Percentiles rank a stretch among this genome's conserved stretches.
Conservation (phyloP, 2,113 vertebrate genomes). For the Pygoscelis antarcticus region DNA sequence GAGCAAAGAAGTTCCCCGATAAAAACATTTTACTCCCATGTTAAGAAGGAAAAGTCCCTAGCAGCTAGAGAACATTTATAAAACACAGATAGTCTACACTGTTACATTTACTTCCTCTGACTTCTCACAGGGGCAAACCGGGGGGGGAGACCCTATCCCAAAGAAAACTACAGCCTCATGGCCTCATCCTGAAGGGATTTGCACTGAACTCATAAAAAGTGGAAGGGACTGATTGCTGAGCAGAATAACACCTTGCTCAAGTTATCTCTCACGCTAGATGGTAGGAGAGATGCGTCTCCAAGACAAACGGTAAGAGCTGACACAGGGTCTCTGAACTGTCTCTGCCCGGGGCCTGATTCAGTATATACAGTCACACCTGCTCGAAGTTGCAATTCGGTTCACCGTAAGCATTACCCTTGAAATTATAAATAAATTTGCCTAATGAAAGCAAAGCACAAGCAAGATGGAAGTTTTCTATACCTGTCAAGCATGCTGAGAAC, state of each 20-base stretch:
- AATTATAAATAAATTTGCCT: not conserved
- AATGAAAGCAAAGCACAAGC: not conserved
- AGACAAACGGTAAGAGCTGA: not conserved
- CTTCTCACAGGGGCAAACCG: not conserved
- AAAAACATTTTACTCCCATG: not conserved
- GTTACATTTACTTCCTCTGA: not conserved
- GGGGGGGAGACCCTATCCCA: not conserved
- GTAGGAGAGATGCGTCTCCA: not conserved
- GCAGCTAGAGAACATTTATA: not conserved
- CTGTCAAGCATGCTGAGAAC: not conserved
- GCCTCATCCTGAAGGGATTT: not conserved
- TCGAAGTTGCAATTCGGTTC: not conserved
- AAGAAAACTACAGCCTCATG: not conserved
- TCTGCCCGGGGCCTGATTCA: not conserved
- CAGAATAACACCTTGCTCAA: not conserved
- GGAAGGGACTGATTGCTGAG: not conserved
- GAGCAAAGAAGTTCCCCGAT: not conserved
- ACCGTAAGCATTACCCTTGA: not conserved
- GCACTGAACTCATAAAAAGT: not conserved
- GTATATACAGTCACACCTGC: not conserved
- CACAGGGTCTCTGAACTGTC: not conserved
- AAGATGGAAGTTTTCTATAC: not conserved
- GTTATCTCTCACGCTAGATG: not conserved
- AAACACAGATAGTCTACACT: not conserved
- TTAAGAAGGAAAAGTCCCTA: not conserved